phyloP scores from a whole-genome alignment of 2,797 vertebrate genomes.

The Poeciliopsis turneri region DNA sequence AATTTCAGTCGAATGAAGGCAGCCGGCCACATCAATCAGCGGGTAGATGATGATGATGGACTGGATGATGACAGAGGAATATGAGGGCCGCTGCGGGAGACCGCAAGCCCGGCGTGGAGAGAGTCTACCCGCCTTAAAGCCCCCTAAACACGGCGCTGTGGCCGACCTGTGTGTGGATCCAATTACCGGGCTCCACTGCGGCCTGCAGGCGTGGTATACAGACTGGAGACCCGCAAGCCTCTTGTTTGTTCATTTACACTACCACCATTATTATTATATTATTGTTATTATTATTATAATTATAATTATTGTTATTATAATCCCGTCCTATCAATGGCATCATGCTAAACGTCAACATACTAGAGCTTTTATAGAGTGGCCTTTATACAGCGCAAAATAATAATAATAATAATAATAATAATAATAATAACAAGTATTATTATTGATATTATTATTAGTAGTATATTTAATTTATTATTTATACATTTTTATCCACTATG shows the following conservation, averaged over 20 bases:
- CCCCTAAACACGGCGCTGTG: conserved; percentile 20
- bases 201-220: conserved; percentile 31
- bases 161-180: conserved; percentile 43
- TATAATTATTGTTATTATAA: not conserved
- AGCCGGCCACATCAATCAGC: not conserved
- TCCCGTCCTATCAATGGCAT: not conserved
- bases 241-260: conserved; percentile 5
- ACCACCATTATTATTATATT: not conserved
- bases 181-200: conserved; percentile 46
- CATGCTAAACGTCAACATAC: not conserved
- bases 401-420: too few relatives aligned
- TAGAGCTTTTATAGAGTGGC: not conserved
- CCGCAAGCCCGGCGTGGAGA: conserved; percentile 47
- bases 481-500: too few relatives aligned
- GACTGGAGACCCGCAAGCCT: conserved; percentile 1
- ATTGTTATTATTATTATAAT: not conserved
- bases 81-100: conserved; percentile 52
- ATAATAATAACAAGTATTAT: too few relatives aligned
- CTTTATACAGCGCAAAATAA: not conserved
- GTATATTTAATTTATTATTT: too few relatives aligned
- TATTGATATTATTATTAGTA: too few relatives aligned
- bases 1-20: not conserved
- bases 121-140: conserved; percentile 28
- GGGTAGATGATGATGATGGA: conserved; percentile 15
- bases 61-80: conserved; percentile 20